phyloP scores from a whole-genome alignment of 2,888 invertebrate genomes.

The Pilophorus perplexus region DNA sequence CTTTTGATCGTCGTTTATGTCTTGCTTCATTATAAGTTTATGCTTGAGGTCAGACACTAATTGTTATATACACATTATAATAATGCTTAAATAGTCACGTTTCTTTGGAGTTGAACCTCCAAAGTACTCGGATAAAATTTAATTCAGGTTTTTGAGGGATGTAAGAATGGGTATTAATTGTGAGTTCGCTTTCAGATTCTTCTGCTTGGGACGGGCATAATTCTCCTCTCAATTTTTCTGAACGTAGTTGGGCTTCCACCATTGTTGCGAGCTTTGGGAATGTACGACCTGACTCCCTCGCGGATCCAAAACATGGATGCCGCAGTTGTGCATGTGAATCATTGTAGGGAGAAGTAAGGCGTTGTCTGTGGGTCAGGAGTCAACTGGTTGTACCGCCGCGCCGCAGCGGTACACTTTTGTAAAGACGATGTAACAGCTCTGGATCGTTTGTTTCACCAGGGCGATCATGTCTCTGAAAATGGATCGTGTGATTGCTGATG shows the following conservation, averaged over 20 bases:
- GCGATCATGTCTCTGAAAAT: slow-evolving; percentile 38
- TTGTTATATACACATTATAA: no score
- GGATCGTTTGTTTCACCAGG: slow-evolving; percentile 18
- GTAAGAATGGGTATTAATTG: no score
- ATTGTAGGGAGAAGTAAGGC: slow-evolving; percentile 34
- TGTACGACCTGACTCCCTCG: slow-evolving; percentile 34
- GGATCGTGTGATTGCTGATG: slow-evolving; percentile 43
- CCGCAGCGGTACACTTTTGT: background rate
- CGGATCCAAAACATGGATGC: slow-evolving; percentile 28
- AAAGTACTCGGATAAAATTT: no score
- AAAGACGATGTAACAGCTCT: background rate
- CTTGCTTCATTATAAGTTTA: no score
- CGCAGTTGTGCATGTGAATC: slow-evolving; percentile 26
- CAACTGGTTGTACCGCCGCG: no score
- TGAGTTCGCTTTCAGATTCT: slow-evolving; percentile 28
- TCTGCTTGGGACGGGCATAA: background rate
- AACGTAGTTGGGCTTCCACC: slow-evolving; percentile 20
- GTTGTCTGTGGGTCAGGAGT: no score
- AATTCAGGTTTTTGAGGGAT: no score
- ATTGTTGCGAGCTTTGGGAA: slow-evolving; percentile 23
- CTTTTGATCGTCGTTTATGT: no score
- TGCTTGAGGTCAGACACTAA: no score
- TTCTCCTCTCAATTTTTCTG: slow-evolving; percentile 22
- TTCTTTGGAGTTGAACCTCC: no score
- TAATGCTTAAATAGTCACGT: no score